Percentiles rank a stretch among this genome's conserved stretches.
Conservation (phyloP, 1,140 invertebrate genomes). For the Reticulitermes speratus region DNA sequence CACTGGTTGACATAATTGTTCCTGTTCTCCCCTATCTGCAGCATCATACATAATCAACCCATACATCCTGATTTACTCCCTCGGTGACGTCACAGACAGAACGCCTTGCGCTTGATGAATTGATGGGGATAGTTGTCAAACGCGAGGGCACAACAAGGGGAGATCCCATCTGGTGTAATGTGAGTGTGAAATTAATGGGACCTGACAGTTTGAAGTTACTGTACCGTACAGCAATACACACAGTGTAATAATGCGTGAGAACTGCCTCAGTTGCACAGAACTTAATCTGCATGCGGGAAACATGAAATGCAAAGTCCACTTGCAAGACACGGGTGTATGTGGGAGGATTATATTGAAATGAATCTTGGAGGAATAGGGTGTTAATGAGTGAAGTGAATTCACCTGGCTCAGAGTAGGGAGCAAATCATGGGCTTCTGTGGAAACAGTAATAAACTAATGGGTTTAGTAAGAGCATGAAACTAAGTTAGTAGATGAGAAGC, state of each 20-base stretch:
- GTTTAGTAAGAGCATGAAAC: no score
- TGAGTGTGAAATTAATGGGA: neutral
- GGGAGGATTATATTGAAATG: no score
- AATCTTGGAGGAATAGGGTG: no score
- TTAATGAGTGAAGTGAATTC: no score
- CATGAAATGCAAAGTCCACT: no score
- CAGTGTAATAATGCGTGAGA: neutral
- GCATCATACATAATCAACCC: neutral
- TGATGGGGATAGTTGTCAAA: neutral
- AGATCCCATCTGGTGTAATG: neutral
- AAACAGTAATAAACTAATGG: no score
- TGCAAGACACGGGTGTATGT: no score
- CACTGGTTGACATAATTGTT: neutral
- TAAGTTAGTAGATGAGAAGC: no score
- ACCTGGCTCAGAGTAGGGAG: no score
- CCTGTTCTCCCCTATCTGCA: neutral
- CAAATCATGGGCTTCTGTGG: no score
- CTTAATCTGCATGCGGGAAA: no score
- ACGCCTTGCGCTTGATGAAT: neutral
- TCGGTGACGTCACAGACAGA: neutral
- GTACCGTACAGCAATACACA: neutral
- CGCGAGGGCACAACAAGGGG: neutral
- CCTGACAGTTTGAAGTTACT: neutral
- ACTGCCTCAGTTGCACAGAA: neutral
- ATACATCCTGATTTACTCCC: slow-evolving; percentile 15